phyloP scores from a whole-genome alignment of 1,140 invertebrate genomes.

The Cyclargus thomasi region DNA sequence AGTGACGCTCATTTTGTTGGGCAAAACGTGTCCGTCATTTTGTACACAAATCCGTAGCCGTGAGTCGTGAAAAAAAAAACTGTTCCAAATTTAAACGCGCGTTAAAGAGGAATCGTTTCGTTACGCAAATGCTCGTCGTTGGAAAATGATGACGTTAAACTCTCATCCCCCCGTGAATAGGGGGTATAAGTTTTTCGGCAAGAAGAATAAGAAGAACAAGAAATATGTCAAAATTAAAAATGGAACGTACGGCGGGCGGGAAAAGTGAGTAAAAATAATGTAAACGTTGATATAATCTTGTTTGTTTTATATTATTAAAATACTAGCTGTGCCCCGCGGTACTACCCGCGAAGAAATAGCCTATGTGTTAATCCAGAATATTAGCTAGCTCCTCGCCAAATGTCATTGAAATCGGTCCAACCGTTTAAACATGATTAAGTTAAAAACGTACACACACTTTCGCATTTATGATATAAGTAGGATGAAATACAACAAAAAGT shows the following conservation, averaged over 20 bases:
- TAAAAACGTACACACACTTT: too few relatives aligned
- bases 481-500: too few relatives aligned
- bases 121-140: conserved; percentile 1
- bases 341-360: too few relatives aligned
- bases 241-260: conserved; percentile 50
- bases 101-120: not conserved
- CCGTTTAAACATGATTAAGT: too few relatives aligned
- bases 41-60: conserved; percentile 14
- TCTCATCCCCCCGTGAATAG: conserved; percentile 47
- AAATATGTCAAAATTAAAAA: conserved; percentile 52
- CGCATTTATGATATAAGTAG: too few relatives aligned
- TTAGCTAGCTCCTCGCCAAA: too few relatives aligned
- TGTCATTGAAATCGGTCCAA: too few relatives aligned
- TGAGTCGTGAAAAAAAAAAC: conserved; percentile 10
- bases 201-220: conserved; percentile 63
- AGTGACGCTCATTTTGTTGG: conserved; percentile 34
- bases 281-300: not conserved
- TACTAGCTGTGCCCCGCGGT: too few relatives aligned
- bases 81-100: conserved; percentile 17
- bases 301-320: not conserved
- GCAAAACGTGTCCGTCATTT: conserved; percentile 34
- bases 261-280: conserved; percentile 49
- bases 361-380: too few relatives aligned
- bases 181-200: conserved; percentile 55
- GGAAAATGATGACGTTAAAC: conserved; percentile 49